Evolutionary conservation across 2,888 invertebrate species (phyloP).

Genomic region (Tetragonula carbonaria): DNA sequence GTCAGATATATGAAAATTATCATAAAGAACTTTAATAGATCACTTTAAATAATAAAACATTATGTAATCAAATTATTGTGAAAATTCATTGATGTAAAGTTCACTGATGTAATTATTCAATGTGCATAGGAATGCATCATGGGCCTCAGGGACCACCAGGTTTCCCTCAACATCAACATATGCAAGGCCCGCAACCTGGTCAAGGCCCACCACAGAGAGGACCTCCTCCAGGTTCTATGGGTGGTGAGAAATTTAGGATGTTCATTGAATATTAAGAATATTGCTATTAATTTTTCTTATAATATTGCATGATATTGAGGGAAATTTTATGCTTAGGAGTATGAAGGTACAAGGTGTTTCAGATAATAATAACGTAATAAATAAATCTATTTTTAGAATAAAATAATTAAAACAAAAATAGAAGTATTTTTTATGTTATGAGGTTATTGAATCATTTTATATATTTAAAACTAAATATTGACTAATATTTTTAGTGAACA

Average conservation of each 20-base stretch:
- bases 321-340: conserved; percentile 67
- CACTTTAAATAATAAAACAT: conserved; percentile 33
- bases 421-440: conserved; percentile 1
- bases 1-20: conserved; percentile 3
- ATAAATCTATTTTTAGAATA: neutral
- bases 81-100: conserved; percentile 62
- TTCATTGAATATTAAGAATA: conserved; percentile 74
- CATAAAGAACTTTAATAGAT: conserved; percentile 31
- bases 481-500: neutral
- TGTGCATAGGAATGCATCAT: conserved; percentile 86
- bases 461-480: too few relatives aligned
- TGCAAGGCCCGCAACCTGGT: conserved; percentile 89
- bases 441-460: neutral
- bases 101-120: conserved; percentile 66
- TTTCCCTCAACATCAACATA: conserved; percentile 85
- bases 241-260: conserved; percentile 77
- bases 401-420: too few relatives aligned
- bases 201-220: conserved; percentile 88
- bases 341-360: conserved; percentile 71
- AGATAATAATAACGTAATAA: conserved; percentile 38
- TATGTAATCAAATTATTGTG: conserved; percentile 16
- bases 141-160: conserved; percentile 86
- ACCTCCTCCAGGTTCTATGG: conserved; percentile 85
- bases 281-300: conserved; percentile 26
- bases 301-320: conserved; percentile 72